A percentile compares a stretch with the other conserved stretches of the same genome.
These are phyloP conservation scores for Centruroides sculpturatus DNA, from an alignment of 1,140 invertebrate genomes.

Conservation along the genomic window DNA sequence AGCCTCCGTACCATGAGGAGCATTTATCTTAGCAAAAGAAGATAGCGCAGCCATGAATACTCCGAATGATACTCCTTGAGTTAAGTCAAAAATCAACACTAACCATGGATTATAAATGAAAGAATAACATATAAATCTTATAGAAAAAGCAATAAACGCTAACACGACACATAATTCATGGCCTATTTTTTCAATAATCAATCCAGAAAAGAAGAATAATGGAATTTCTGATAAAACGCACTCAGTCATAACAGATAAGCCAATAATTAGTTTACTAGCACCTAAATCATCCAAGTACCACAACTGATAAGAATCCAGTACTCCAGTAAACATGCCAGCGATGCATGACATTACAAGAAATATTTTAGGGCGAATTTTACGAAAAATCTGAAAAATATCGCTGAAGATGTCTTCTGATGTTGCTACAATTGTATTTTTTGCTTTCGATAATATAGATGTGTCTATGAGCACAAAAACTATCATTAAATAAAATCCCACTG, in stretches of 20 bases:
- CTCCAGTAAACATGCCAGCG: neutral
- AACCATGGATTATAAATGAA: neutral
- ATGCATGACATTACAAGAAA: neutral
- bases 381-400: neutral
- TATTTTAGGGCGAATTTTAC: neutral
- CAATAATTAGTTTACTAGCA: neutral
- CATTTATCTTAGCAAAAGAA: neutral
- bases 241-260: neutral
- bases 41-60: neutral
- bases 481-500: neutral
- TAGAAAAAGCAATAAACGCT: neutral
- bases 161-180: slow-evolving; percentile 47
- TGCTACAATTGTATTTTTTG: neutral
- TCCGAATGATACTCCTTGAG: neutral
- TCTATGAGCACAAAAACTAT: neutral
- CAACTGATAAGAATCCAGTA: neutral
- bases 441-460: neutral
- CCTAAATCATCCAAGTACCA: neutral
- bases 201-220: neutral
- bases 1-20: neutral
- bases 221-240: neutral
- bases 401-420: neutral
- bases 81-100: neutral
- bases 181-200: neutral
- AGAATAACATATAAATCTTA: neutral